A percentile compares a stretch with the other conserved stretches of the same genome.
Conservation (phyloP, 2,113 vertebrate species). For the Ammodytes dubius region DNA sequence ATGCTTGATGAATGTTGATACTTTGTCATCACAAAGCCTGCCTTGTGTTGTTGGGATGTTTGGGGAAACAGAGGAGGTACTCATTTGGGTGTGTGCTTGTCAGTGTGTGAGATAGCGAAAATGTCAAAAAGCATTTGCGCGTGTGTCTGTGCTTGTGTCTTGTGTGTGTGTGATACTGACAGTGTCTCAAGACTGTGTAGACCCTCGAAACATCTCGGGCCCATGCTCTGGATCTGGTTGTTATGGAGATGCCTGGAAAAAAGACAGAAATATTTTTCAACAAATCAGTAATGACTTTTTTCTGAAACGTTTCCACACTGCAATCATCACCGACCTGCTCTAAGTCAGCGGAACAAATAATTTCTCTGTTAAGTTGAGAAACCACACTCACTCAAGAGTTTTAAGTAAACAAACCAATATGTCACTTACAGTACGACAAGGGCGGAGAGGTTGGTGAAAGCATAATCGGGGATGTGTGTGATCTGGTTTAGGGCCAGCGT, state of each 20-base stretch:
- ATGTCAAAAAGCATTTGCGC: constrained; percentile 11
- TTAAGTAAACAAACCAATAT: constrained; percentile 34
- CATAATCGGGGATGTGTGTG: constrained; percentile 90
- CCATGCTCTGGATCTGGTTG: constrained; percentile 93
- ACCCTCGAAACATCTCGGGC: constrained; percentile 92
- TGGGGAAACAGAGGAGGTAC: constrained; percentile 55
- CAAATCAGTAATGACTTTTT: constrained; percentile 35
- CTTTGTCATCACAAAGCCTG: constrained; percentile 49
- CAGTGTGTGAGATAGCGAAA: neutral
- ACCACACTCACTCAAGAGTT: constrained; percentile 7
- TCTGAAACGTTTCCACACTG: constrained; percentile 15
- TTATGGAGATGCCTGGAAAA: constrained; percentile 93
- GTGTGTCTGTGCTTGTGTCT: neutral
- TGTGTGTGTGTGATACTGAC: constrained; percentile 85
- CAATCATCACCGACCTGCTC: constrained; percentile 15
- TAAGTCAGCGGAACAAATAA: constrained; percentile 13
- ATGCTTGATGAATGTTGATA: constrained; percentile 58
- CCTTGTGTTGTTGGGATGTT: constrained; percentile 33
- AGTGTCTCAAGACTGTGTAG: constrained; percentile 94
- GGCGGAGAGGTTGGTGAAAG: constrained; percentile 95
- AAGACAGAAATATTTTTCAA: constrained; percentile 39
- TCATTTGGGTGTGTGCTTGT: constrained; percentile 45
- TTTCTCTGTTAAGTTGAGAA: constrained; percentile 27
- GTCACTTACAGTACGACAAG: constrained; percentile 94
- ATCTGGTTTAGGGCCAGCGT: constrained; percentile 96